Base-by-base conservation (phyloP, 2,797 vertebrate genomes). In the Clarias pachynema region DNA sequence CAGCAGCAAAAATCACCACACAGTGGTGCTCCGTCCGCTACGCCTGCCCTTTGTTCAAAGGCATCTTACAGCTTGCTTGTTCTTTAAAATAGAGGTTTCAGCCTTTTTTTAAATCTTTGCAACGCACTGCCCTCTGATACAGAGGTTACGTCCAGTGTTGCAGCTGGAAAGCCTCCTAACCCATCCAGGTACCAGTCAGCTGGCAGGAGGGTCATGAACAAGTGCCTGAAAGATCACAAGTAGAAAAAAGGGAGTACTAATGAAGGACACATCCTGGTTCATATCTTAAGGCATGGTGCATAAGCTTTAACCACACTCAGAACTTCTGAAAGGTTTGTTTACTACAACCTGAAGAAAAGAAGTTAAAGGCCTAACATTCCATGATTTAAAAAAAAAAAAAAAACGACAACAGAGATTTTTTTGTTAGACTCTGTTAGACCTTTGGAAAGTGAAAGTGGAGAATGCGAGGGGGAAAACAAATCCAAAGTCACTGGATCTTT, bases 61-160 rank as follows among this genome's bases (percentile, higher is more conserved):
- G 37, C 44, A 40, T 81, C 60, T 83, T 63, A 49, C 75, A 74
- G 84, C 59, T 72, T 75, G 37, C 75, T 81, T 69, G 59, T 82
- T 85, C 66, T 69, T 78, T 56, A 44, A 66, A 86, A 68, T 3
- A 18, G 26, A 59, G 60, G 34, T 44, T 63, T 20, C 1, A 5
- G 31, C 40, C 22, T 34, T 65, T 60, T 75, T 40, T 37, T 34
- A 2, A 34, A 40, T 29, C 77, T 72, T 53, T 60, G 69, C 85
- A 83, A 78, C 15, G 73, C 70, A 85, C 85, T 82, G 77, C 80
- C 84, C 89, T 93, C 89, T 93, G 91, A 93, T 93, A 88, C 91
- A 91, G 91, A 92, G 90, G 89, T 89, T 88, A 86, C 88, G 34
- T 75, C 69, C 79, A 66, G 72, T 78, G 81, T 59, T 65, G 85